Conservation (phyloP, 2,113 vertebrate species). For the Cololabis saira region DNA sequence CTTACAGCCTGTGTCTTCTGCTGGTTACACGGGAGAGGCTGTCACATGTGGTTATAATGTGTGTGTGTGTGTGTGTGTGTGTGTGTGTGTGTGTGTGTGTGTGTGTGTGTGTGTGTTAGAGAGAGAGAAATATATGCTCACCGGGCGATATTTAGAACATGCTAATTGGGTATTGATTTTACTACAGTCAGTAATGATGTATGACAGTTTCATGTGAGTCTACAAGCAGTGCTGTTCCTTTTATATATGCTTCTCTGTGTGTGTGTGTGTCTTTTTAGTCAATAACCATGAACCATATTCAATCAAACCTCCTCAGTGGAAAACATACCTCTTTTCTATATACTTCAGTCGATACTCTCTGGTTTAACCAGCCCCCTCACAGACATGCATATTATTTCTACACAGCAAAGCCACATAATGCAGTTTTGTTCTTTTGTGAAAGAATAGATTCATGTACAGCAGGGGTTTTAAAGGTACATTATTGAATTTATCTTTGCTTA, state of each 20-base stretch:
- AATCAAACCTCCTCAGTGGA: slow-evolving; percentile 56
- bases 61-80: slow-evolving; percentile 18
- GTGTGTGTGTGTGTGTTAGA: slow-evolving; percentile 16
- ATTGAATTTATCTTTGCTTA: slow-evolving; percentile 3
- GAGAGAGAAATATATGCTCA: slow-evolving; percentile 15
- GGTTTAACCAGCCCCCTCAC: slow-evolving; percentile 44
- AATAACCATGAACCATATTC: slow-evolving; percentile 54
- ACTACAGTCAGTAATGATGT: slow-evolving; percentile 49
- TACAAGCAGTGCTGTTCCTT: slow-evolving; percentile 16
- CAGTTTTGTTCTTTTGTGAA: slow-evolving; percentile 21
- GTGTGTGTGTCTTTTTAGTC: slow-evolving; percentile 16
- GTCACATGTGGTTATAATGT: slow-evolving; percentile 18
- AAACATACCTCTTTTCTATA: slow-evolving; percentile 28
- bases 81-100: slow-evolving; percentile 14
- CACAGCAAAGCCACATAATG: slow-evolving; percentile 13
- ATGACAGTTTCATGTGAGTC: slow-evolving; percentile 45
- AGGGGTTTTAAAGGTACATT: slow-evolving; percentile 8
- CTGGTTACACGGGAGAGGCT: not conserved
- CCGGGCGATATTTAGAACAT: slow-evolving; percentile 53
- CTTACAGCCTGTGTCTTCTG: slow-evolving; percentile 10
- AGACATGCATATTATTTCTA: slow-evolving; percentile 25
- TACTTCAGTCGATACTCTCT: slow-evolving; percentile 31
- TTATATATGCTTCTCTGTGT: slow-evolving; percentile 23
- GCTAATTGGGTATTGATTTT: slow-evolving; percentile 68
- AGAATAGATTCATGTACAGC: slow-evolving; percentile 35